Evolutionary conservation across 2,888 invertebrate species (phyloP).

Genomic region (Hetaerina titia): DNA sequence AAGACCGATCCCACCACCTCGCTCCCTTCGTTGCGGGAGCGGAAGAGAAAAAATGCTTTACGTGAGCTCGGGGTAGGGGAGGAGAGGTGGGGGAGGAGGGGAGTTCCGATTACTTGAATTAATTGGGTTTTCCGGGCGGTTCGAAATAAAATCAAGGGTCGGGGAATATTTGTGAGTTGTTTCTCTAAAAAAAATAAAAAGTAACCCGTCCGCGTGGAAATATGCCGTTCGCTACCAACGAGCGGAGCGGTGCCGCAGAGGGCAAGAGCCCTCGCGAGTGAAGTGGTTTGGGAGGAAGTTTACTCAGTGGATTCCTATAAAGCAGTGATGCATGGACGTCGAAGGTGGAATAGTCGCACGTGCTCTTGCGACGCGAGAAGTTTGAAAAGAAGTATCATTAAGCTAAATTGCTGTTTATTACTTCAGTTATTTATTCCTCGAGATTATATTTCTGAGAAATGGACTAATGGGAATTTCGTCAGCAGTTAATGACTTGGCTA

Average conservation of each 20-base stretch:
- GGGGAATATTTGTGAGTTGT: background rate
- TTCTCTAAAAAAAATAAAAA: background rate
- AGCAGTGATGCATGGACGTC: too few species aligned
- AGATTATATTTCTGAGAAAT: too few species aligned
- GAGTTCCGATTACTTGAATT: background rate
- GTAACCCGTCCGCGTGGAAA: background rate
- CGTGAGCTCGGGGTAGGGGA: background rate
- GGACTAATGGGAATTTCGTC: too few species aligned
- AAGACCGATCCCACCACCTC: background rate
- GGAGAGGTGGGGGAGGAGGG: background rate
- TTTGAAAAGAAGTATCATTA: too few species aligned
- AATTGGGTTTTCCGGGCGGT: background rate
- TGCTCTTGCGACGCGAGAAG: too few species aligned
- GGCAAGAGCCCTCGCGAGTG: background rate
- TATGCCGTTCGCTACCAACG: background rate
- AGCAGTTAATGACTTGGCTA: too few species aligned
- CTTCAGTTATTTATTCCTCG: too few species aligned
- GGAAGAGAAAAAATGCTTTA: background rate
- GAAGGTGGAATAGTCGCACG: too few species aligned
- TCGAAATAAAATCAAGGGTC: background rate
- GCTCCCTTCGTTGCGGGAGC: background rate
- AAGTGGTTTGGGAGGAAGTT: background rate
- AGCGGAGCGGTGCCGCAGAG: background rate
- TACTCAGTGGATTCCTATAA: background rate
- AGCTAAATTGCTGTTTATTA: too few species aligned